Conservation (phyloP, 2,888 invertebrate species). For the Tupiocoris notatus region DNA sequence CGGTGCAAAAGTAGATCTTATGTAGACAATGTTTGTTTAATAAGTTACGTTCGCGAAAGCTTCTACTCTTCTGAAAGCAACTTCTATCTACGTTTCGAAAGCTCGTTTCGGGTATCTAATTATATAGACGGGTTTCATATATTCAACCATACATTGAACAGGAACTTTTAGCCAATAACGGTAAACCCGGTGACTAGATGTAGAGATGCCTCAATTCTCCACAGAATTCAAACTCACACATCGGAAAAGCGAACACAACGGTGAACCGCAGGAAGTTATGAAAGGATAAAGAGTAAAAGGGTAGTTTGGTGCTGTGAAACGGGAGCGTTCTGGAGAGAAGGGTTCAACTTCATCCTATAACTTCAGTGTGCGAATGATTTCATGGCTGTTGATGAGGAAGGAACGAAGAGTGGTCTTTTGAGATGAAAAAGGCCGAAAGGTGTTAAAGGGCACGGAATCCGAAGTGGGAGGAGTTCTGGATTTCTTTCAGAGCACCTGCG, state of each 20-base stretch:
- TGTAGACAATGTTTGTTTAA: too few species aligned
- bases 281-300: not conserved
- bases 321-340: not conserved
- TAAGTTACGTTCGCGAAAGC: too few species aligned
- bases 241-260: not conserved
- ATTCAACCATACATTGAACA: too few species aligned
- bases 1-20: too few species aligned
- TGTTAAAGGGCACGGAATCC: not conserved
- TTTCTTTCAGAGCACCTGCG: not conserved
- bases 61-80: too few species aligned
- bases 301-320: not conserved
- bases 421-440: not conserved
- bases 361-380: not conserved
- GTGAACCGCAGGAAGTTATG: not conserved
- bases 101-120: too few species aligned
- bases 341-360: not conserved
- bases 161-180: too few species aligned
- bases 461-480: not conserved
- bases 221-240: not conserved
- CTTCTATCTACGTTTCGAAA: too few species aligned
- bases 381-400: not conserved
- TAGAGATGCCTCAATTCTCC: too few species aligned
- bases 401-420: not conserved
- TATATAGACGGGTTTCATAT: too few species aligned
- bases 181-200: too few species aligned